Evolutionary conservation across 2,113 vertebrate genomes (phyloP), one percentile per base, ranked within the genome.

Genomic region (Hydropotes inermis): DNA sequence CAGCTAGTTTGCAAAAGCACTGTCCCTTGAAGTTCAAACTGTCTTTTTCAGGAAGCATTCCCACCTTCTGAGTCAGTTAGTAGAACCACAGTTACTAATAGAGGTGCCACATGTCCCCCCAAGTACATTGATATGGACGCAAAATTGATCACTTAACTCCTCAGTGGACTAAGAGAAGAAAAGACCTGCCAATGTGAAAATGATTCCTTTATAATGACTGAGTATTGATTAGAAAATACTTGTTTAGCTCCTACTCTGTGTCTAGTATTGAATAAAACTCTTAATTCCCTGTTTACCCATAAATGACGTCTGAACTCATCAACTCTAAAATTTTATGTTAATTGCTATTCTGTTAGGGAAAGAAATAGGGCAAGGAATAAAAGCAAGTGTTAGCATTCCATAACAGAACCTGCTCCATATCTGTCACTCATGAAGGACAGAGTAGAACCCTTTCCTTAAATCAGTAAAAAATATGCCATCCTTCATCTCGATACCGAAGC

Each of bases 351-450:
- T 81, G 27, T 19, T 58, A 87, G 55, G 45, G 55, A 85, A 95
- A 91, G 83, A 95, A 95, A 81, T 78, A 89, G 52, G 57, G 13
- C 19, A 89, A 87, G 89, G 64, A 95, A 58, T 95, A 87, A 89
- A 86, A 58, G 70, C 8, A 54, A 89, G 9, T 39, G 4, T 76
- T 76, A 67, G 36, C 45, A 86, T 83, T 93, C 84, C 43, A 23
- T n/a, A 54, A 28, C 28, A 39, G 64, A 81, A 64, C 2, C 8
- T 16, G 84, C 78, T 79, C 86, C 86, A 47, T 19, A 3, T 4
- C 57, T 88, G 39, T 33, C 36, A n/a, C 28, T 74, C 74, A 55
- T 7, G 30, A 97, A 88, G 93, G 15, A 10, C 7, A n/a, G 21
- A 52, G 27, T 16, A 78, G 67, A 81, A 39, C 10, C 33, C 12